Evolutionary conservation across 1,140 invertebrate species (phyloP), one percentile per base, ranked within the genome.

Genomic region (Ephestia elutella): DNA sequence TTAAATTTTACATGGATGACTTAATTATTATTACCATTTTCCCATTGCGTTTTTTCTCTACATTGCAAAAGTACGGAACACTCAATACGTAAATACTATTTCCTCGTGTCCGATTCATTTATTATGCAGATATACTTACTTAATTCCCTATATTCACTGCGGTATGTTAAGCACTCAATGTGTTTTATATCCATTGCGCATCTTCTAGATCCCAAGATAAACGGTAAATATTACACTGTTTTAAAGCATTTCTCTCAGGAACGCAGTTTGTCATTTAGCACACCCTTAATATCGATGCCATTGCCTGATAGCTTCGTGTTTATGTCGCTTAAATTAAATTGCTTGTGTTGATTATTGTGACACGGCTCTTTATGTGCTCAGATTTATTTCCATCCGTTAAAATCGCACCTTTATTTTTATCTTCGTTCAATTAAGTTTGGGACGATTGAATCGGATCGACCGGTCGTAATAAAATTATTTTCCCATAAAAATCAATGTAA

Each of bases 281-380:
- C 75, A 70, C 73, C 80, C 80, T 87, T 86, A 78, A 75, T 73
- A 83, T 84, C 82, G 82, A 87, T 84, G 79, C 70, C 71, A 69
- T 70, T 59, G 80, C 73, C 75, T 81, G 82, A 86, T 85, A 81
- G 69, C 68, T 66, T 60, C 71, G 75, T 82, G 80, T 82, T 80
- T 80, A 87, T 80, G 82, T 87, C 81, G 70, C 78, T 84, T 81
- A 78, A 80, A 85, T 86, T 85, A 85, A 86, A 85, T 85, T 79
- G 78, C 82, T 73, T 67, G 70, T 70, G 76, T 80, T 86, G 75
- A 87, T 82, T 83, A 80, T 82, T 70, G 70, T 82, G 82, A 82
- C 79, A 78, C 55, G 68, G 67, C 73, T 79, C 82, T 81, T 81
- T 82, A 73, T 62, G 68, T 65, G 62, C 65, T 62, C 61, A 73